These are phyloP conservation scores for Drosophila longiperda DNA, from an alignment of 2,888 invertebrate genomes.

Conservation along the genomic window DNA sequence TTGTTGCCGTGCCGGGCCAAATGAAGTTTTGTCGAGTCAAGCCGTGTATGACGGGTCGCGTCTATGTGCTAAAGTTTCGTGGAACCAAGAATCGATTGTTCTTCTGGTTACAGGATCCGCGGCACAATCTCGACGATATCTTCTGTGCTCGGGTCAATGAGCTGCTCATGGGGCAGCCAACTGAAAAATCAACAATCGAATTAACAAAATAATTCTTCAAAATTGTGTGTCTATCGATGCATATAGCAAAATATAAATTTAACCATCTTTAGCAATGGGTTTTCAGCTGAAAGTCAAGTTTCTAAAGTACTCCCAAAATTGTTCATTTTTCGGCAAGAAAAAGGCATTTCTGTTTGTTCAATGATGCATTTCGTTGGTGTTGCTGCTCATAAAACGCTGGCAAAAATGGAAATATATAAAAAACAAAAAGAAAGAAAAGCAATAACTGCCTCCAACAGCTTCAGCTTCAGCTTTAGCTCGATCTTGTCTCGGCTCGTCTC, in stretches of 20 bases:
- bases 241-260: neutral
- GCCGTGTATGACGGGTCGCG: constrained; percentile 97
- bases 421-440: constrained; percentile 28
- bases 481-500: constrained; percentile 1
- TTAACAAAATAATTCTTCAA: neutral
- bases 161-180: constrained; percentile 90
- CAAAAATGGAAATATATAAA: constrained; percentile 15
- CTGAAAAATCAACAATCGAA: accelerated
- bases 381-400: constrained; percentile 86
- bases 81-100: constrained; percentile 95
- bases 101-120: constrained; percentile 99
- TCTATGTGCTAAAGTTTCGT: constrained; percentile 97
- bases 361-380: constrained; percentile 78
- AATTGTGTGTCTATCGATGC: neutral
- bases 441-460: constrained; percentile 59
- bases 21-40: constrained; percentile 97
- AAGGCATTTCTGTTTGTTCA: constrained; percentile 19
- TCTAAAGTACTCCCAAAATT: neutral
- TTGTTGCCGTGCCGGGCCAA: constrained; percentile 98
- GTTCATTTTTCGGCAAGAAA: neutral
- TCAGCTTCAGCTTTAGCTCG: constrained; percentile 3
- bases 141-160: constrained; percentile 96
- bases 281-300: neutral
- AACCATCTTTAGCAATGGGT: neutral
- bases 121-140: constrained; percentile 97